Percentiles rank a stretch among this genome's conserved stretches.
These are phyloP conservation scores for Bursaphelenchus okinawaensis DNA, from an alignment of 2,888 invertebrate genomes.

Conservation along the genomic window DNA sequence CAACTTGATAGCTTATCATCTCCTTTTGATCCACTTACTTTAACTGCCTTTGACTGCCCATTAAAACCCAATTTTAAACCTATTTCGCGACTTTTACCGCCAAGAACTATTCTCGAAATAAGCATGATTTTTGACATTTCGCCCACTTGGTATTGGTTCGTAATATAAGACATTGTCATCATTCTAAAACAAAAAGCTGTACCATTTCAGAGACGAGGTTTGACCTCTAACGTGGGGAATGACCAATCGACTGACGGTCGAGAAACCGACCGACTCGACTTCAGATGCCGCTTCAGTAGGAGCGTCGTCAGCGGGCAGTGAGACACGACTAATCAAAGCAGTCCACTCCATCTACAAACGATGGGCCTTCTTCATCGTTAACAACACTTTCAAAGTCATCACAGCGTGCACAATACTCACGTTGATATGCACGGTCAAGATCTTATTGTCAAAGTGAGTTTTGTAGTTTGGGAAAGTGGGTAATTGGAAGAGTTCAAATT, in stretches of 20 bases:
- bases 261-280: background rate
- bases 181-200: too few relatives aligned
- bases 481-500: background rate
- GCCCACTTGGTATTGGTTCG: too few relatives aligned
- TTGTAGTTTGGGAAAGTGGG: background rate
- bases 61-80: too few relatives aligned
- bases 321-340: conserved; percentile 16
- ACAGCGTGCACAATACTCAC: conserved; percentile 25
- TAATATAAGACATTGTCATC: too few relatives aligned
- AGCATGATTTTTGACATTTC: too few relatives aligned
- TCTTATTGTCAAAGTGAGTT: conserved; percentile 8
- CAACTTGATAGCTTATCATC: too few relatives aligned
- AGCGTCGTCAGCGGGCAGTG: conserved; percentile 14
- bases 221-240: background rate
- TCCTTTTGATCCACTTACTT: too few relatives aligned
- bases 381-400: conserved; percentile 18
- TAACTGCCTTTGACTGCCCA: too few relatives aligned
- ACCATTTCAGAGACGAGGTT: background rate
- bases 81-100: too few relatives aligned
- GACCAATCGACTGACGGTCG: background rate
- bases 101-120: too few relatives aligned
- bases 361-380: conserved; percentile 29
- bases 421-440: conserved; percentile 29
- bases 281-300: conserved; percentile 10
- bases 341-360: conserved; percentile 18